Evolutionary conservation across 1,140 invertebrate species (phyloP).

Genomic region (Triops cancriformis): DNA sequence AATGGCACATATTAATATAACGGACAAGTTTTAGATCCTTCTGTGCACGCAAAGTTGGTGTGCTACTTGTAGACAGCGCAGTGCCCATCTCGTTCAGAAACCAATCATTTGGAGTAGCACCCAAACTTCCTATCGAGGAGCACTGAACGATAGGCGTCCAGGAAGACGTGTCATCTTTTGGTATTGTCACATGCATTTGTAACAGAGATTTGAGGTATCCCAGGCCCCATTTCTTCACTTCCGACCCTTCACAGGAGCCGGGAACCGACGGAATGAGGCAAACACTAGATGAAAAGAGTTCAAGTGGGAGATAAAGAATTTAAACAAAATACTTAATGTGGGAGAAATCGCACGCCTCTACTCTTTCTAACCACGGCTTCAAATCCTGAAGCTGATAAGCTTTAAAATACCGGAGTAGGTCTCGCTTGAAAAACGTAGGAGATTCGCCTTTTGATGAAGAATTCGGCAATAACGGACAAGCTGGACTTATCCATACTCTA

Average conservation of each 20-base stretch:
- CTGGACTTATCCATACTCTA: slow-evolving; percentile 78
- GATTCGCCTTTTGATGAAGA: slow-evolving; percentile 63
- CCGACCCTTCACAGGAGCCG: slow-evolving; percentile 57
- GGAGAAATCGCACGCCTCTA: slow-evolving; percentile 70
- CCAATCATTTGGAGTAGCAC: slow-evolving; percentile 45
- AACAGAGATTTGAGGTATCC: slow-evolving; percentile 55
- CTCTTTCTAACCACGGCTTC: slow-evolving; percentile 59
- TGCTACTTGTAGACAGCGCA: slow-evolving; percentile 19
- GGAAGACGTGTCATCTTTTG: slow-evolving; percentile 40
- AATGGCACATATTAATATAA: not conserved
- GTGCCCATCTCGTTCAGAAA: slow-evolving; percentile 29
- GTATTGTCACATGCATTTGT: slow-evolving; percentile 48
- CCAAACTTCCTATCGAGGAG: slow-evolving; percentile 82
- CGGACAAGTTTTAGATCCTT: slow-evolving; percentile 16
- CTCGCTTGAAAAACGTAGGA: slow-evolving; percentile 72
- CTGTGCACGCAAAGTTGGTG: not conserved
- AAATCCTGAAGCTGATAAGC: slow-evolving; percentile 61
- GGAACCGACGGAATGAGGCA: slow-evolving; percentile 76
- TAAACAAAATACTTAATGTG: slow-evolving; percentile 57
- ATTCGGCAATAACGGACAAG: slow-evolving; percentile 52
- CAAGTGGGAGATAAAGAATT: not conserved
- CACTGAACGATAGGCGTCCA: slow-evolving; percentile 60
- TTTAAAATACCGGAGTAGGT: slow-evolving; percentile 69
- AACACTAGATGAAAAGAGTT: slow-evolving; percentile 49
- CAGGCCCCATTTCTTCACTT: slow-evolving; percentile 58